Evolutionary conservation across 2,888 invertebrate species (phyloP), one percentile per base, ranked within the genome.

Genomic region (Patella depressa): DNA sequence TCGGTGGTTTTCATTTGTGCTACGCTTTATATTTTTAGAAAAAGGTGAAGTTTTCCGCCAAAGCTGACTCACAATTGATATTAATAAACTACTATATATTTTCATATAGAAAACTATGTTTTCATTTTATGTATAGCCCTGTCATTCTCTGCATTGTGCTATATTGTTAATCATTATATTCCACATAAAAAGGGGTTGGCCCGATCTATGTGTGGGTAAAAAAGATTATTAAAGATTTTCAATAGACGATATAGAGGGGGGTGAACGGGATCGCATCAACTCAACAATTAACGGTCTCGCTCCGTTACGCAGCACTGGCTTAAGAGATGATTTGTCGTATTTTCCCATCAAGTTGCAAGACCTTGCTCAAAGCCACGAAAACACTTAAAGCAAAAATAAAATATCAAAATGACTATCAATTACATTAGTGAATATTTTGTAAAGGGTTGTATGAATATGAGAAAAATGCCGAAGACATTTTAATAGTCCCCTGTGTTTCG

Each of bases 161-260:
- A 4, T 4, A 19, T 65, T 65, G 65, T 65, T 65, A 24, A 65
- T 65, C 65, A 12, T 24, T 24, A 24, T 65, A 65, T 65, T 65
- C 65, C 19, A 5, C 9, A 45, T 45, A 45, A 45, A 45, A 45
- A 45, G 45, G 45, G 45, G 45, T 45, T 45, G 45, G 45, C 45
- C 7, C 45, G 45, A 45, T 45, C 19, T 19, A 65, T 24, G 19
- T 65, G 65, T 65, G 19, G 14, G 24, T 65, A 65, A 65, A 65
- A 65, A 65, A 65, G 65, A 65, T 65, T 65, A 65, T 65, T 65
- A 65, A 65, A 65, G 19, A 24, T 65, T 24, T 65, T 65, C 65
- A 24, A 19, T 65, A 65, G 65, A 65, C 12, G 11, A 24, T 24
- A 65, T 11, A 19, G 24, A 19, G 24, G 65, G 19, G 65, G 65